These are phyloP conservation scores for Meteorus sp. DNA, from an alignment of 1,140 invertebrate species.

Conservation along the genomic window DNA sequence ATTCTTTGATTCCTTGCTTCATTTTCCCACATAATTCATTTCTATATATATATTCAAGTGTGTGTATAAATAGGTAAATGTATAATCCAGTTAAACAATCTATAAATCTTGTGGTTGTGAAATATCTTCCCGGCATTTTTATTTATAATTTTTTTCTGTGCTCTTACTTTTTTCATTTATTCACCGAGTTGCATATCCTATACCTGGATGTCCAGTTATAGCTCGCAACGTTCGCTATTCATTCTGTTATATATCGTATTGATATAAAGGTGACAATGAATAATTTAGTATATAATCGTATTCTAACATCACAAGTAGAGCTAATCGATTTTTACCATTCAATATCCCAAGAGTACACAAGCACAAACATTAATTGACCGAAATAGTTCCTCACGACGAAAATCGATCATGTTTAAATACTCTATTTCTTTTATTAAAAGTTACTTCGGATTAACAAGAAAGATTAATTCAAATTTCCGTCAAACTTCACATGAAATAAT, in stretches of 20 bases:
- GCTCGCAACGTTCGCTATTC: background rate
- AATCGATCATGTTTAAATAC: background rate
- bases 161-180: background rate
- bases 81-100: too few species aligned
- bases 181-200: background rate
- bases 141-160: background rate
- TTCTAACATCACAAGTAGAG: conserved; percentile 5
- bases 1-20: too few species aligned
- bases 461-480: too few species aligned
- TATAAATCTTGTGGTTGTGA: too few species aligned
- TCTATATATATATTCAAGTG: too few species aligned
- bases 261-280: conserved; percentile 6
- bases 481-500: background rate
- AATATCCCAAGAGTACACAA: background rate
- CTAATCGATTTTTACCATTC: conserved; percentile 10
- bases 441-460: too few species aligned
- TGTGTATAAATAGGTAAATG: too few species aligned
- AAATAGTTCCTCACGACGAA: background rate
- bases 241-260: conserved; percentile 4
- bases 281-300: conserved; percentile 19
- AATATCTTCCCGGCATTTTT: too few species aligned
- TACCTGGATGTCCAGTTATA: conserved; percentile 10
- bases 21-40: too few species aligned
- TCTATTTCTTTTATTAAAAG: too few species aligned
- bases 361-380: background rate